phyloP scores from a whole-genome alignment of 2,113 vertebrate genomes.

The Setophaga kirtlandii region DNA sequence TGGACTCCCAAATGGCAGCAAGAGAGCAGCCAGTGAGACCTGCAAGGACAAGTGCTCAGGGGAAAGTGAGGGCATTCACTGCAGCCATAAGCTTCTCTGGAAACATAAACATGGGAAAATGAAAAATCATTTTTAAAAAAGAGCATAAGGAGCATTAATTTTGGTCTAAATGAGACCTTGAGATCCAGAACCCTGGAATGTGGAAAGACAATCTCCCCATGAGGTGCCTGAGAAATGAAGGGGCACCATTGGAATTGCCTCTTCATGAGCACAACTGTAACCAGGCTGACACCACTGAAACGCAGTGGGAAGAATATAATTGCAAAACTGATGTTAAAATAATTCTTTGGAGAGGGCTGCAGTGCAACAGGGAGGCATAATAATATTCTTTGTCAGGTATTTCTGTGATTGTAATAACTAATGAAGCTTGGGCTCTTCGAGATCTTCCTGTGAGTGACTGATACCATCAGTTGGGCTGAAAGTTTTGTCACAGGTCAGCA shows the following conservation, averaged over 20 bases:
- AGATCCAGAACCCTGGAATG: background rate
- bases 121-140: background rate
- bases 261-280: background rate
- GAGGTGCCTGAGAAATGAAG: background rate
- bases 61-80: background rate
- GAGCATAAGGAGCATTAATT: background rate
- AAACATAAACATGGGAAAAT: background rate
- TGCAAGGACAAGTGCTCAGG: background rate
- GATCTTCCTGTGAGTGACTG: background rate
- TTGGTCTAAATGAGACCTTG: background rate
- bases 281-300: background rate
- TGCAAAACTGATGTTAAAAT: background rate
- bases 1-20: background rate
- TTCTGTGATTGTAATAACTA: background rate
- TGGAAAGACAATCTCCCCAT: background rate
- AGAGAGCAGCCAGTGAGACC: background rate
- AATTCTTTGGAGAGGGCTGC: background rate
- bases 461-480: background rate
- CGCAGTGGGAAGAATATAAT: background rate
- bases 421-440: background rate
- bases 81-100: background rate
- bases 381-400: background rate
- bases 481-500: background rate
- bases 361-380: background rate
- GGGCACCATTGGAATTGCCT: background rate